Conservation (phyloP, 1,140 invertebrate species). For the Physella acuta region DNA sequence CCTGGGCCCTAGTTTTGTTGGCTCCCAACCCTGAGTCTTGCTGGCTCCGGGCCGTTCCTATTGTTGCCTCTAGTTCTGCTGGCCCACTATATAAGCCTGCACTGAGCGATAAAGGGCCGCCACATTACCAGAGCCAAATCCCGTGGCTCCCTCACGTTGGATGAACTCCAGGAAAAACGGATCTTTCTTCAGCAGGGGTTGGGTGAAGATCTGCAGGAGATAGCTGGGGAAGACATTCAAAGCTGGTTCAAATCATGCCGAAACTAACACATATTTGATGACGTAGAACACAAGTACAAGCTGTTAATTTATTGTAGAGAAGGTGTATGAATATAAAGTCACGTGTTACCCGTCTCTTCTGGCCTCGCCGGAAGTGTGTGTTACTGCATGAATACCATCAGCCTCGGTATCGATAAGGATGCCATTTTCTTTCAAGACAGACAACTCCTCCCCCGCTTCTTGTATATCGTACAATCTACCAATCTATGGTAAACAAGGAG, state of each 20-base stretch:
- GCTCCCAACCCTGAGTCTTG: too few species aligned
- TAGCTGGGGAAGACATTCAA: too few species aligned
- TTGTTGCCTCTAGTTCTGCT: neutral
- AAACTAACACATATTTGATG: too few species aligned
- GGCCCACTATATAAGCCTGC: slow-evolving; percentile 24
- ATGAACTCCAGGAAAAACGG: slow-evolving; percentile 67
- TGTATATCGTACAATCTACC: slow-evolving; percentile 56
- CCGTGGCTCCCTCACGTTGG: slow-evolving; percentile 62
- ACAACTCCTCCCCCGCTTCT: slow-evolving; percentile 49
- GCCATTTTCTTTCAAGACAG: slow-evolving; percentile 41
- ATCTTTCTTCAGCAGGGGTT: slow-evolving; percentile 61
- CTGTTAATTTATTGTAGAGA: too few species aligned
- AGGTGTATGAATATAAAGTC: too few species aligned
- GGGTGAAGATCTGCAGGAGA: slow-evolving; percentile 65
- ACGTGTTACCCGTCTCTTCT: neutral
- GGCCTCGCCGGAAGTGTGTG: too few species aligned
- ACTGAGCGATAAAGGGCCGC: slow-evolving; percentile 62
- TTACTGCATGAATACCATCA: slow-evolving; percentile 34
- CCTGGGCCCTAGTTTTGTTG: too few species aligned
- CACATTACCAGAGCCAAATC: slow-evolving; percentile 66
- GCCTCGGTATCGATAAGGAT: slow-evolving; percentile 60
- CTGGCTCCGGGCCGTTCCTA: too few species aligned
- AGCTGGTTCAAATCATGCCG: too few species aligned
- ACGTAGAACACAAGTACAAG: too few species aligned
- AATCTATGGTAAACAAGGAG: too few species aligned